phyloP scores from a whole-genome alignment of 2,888 invertebrate genomes.

The Drosophila meridionalis region DNA sequence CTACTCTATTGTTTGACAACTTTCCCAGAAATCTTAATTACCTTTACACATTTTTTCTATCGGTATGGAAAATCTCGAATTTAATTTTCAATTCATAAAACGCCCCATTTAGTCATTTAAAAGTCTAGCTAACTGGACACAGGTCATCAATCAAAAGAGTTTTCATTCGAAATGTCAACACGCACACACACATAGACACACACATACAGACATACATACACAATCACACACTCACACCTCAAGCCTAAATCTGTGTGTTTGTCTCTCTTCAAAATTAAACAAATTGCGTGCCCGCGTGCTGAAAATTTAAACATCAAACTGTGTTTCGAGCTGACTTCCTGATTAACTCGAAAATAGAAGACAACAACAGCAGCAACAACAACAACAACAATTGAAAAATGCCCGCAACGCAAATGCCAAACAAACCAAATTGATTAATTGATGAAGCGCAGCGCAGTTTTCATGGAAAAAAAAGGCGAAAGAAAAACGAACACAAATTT shows the following conservation, averaged over 20 bases:
- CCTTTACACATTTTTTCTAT: constrained; percentile 8
- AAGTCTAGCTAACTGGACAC: constrained; percentile 40
- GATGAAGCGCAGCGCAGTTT: constrained; percentile 70
- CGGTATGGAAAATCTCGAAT: constrained; percentile 37
- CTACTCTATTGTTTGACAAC: neutral
- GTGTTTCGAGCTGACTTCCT: constrained; percentile 66
- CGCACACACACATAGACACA: constrained; percentile 24
- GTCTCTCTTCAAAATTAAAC: constrained; percentile 56
- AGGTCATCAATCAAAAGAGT: constrained; percentile 69
- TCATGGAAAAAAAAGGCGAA: constrained; percentile 47
- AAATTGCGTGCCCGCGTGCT: constrained; percentile 66
- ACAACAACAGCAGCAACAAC: constrained; percentile 21
- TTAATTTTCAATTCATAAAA: constrained; percentile 18
- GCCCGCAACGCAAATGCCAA: constrained; percentile 58
- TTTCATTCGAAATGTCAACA: constrained; percentile 71
- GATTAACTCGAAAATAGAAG: constrained; percentile 68
- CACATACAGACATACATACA: neutral
- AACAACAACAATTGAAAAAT: constrained; percentile 38
- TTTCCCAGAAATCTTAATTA: constrained; percentile 21
- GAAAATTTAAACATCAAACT: constrained; percentile 74
- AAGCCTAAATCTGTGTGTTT: constrained; percentile 22
- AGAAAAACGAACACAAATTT: constrained; percentile 18
- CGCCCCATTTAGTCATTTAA: constrained; percentile 15
- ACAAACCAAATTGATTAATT: constrained; percentile 73
- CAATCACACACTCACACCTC: neutral